Evolutionary conservation across 2,113 vertebrate genomes (phyloP).

Genomic region (Aspidoscelis tigris): DNA sequence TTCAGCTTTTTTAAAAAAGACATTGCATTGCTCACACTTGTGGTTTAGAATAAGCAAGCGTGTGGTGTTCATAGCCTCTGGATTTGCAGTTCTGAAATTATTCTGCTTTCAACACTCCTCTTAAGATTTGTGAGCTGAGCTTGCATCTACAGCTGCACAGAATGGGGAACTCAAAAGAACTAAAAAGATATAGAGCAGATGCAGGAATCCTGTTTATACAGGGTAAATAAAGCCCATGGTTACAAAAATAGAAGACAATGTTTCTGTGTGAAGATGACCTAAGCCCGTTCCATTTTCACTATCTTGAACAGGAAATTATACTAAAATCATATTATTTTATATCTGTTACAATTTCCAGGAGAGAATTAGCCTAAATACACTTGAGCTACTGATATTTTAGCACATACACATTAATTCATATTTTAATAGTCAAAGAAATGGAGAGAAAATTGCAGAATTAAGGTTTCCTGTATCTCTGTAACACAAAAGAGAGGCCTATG

Average conservation of each 20-base stretch:
- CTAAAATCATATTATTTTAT: background rate
- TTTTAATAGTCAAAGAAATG: background rate
- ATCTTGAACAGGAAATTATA: background rate
- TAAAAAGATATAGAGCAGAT: conserved; percentile 13
- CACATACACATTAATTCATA: background rate
- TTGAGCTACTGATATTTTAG: background rate
- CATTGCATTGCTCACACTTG: conserved; percentile 30
- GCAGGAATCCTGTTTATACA: conserved; percentile 7
- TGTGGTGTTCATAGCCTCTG: conserved; percentile 60
- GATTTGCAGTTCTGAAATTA: conserved; percentile 65
- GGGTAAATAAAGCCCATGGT: conserved; percentile 5
- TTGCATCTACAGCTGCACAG: conserved; percentile 44
- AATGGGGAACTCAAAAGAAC: background rate
- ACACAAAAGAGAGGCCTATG: background rate
- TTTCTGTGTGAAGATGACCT: background rate
- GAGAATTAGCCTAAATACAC: background rate
- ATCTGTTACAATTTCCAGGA: background rate
- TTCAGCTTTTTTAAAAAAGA: conserved; percentile 41
- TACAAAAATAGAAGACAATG: conserved; percentile 1
- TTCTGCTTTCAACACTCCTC: conserved; percentile 62
- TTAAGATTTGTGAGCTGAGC: conserved; percentile 57
- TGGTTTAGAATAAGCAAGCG: conserved; percentile 68
- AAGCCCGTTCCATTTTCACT: background rate
- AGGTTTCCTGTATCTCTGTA: background rate
- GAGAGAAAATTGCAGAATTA: background rate